A percentile compares a stretch with the other conserved stretches of the same genome.
Evolutionary conservation across 2,888 invertebrate species (phyloP).

Genomic region (Halocaridina rubra): DNA sequence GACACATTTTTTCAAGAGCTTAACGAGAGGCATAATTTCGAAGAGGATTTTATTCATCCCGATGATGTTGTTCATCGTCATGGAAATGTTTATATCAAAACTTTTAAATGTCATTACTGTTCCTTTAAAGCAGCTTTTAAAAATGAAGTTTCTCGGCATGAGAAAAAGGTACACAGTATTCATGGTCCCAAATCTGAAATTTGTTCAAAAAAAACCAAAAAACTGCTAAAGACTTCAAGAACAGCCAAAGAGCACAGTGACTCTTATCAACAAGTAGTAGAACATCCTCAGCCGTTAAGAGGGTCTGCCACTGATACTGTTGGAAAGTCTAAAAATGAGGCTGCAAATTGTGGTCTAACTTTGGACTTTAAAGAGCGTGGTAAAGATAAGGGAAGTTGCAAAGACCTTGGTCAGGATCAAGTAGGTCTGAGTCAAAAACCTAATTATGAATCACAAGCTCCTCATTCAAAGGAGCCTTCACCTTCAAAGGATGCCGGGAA

Average conservation of each 20-base stretch:
- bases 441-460: constrained; percentile 2
- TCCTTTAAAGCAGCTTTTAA: constrained; percentile 74
- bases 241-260: constrained; percentile 4
- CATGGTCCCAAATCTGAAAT: constrained; percentile 25
- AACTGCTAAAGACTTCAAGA: constrained; percentile 29
- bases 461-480: constrained; percentile 41
- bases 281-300: constrained; percentile 32
- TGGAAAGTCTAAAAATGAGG: neutral
- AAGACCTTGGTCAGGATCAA: neutral
- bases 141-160: constrained; percentile 73
- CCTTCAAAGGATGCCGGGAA: constrained; percentile 68
- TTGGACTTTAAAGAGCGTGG: neutral
- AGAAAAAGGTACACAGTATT: constrained; percentile 69
- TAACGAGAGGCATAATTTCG: constrained; percentile 64
- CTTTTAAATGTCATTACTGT: constrained; percentile 71
- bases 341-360: neutral
- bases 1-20: constrained; percentile 61
- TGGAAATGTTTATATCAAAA: constrained; percentile 67
- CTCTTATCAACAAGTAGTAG: constrained; percentile 22
- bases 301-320: neutral
- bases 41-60: constrained; percentile 66
- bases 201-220: constrained; percentile 29
- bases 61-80: constrained; percentile 68
- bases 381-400: neutral
- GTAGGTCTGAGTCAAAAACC: neutral